Evolutionary conservation across 2,113 vertebrate species (phyloP).

Genomic region (Rhodinocichla rosea): DNA sequence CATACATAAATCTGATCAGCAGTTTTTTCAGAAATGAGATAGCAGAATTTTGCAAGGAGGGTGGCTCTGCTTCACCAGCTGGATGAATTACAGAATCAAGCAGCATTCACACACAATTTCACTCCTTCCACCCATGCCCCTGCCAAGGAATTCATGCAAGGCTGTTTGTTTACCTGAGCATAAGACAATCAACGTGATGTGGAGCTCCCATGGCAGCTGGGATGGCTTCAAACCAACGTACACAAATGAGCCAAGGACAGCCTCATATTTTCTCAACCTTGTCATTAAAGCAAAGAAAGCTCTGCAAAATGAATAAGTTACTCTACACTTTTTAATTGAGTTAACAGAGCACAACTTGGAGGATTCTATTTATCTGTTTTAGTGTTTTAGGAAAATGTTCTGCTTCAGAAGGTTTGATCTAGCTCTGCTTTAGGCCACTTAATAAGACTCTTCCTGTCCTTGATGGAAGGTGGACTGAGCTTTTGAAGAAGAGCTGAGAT

Average conservation of each 20-base stretch:
- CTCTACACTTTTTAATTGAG: slow-evolving; percentile 16
- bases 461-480: not conserved
- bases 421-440: not conserved
- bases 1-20: not conserved
- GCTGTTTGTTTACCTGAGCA: slow-evolving; percentile 61
- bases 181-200: not conserved
- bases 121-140: slow-evolving; percentile 19
- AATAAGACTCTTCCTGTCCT: not conserved
- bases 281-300: slow-evolving; percentile 2
- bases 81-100: not conserved
- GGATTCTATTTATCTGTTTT: not conserved
- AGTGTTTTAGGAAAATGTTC: not conserved
- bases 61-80: not conserved
- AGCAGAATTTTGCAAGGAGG: not conserved
- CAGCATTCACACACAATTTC: slow-evolving; percentile 18
- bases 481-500: not conserved
- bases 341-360: slow-evolving; percentile 6
- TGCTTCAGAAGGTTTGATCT: not conserved
- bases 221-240: slow-evolving; percentile 39
- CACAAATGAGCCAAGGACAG: not conserved
- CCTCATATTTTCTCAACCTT: slow-evolving; percentile 39
- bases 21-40: slow-evolving; percentile 5
- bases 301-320: not conserved
- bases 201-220: not conserved
- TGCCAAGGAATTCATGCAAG: slow-evolving; percentile 15